A percentile compares a stretch with the other conserved stretches of the same genome.
Conservation (phyloP, 2,113 vertebrate species). For the Cyprinodon variegatus region DNA sequence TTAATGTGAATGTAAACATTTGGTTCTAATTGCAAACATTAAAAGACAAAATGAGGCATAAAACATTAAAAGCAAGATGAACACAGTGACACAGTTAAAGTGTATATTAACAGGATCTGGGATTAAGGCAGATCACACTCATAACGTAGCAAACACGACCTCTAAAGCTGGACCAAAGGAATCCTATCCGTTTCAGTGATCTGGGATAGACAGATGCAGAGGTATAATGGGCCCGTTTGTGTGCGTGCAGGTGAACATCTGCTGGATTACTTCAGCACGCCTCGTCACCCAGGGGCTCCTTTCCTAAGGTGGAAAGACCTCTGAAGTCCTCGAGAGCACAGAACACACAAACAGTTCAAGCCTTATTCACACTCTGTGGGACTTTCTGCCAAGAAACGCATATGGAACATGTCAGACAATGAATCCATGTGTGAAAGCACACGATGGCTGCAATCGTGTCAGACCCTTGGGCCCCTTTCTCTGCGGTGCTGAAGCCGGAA, state of each 20-base stretch:
- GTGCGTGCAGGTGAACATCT: conserved; percentile 66
- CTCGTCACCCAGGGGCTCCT: conserved; percentile 30
- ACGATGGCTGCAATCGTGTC: conserved; percentile 8
- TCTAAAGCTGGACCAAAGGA: not conserved
- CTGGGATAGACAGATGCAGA: conserved; percentile 2
- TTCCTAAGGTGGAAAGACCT: conserved; percentile 37
- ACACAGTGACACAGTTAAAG: not conserved
- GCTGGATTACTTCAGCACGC: conserved; percentile 47
- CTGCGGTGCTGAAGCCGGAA: conserved; percentile 3
- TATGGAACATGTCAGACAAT: conserved; percentile 37
- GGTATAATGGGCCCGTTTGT: not conserved
- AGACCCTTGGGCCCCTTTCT: conserved; percentile 13
- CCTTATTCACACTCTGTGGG: conserved; percentile 14
- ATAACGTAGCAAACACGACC: not conserved
- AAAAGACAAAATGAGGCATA: not conserved
- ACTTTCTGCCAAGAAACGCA: conserved; percentile 56
- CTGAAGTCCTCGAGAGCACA: conserved; percentile 25
- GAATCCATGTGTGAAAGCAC: conserved; percentile 28
- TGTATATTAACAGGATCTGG: not conserved
- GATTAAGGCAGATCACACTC: not conserved
- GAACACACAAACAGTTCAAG: conserved; percentile 14
- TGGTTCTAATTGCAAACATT: not conserved
- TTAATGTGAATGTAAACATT: not conserved
- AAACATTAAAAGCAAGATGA: not conserved
- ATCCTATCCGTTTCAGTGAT: conserved; percentile 2